A percentile compares a stretch with the other conserved stretches of the same genome.
Evolutionary conservation across 1,140 invertebrate species (phyloP).

Genomic region (Sesamia nonagrioides): DNA sequence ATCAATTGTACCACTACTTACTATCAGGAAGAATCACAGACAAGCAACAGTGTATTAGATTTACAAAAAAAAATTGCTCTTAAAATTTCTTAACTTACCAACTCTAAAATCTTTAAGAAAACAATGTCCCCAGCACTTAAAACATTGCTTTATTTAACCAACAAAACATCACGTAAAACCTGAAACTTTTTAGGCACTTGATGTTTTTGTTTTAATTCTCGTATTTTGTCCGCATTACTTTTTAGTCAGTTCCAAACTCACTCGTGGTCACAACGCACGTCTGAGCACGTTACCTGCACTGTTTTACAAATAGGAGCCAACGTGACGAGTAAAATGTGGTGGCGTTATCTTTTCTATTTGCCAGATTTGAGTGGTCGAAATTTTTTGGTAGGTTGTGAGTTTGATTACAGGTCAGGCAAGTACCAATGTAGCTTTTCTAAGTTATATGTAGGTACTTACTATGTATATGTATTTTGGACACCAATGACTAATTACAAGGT

Average conservation of each 20-base stretch:
- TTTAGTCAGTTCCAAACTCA: background rate
- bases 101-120: no score
- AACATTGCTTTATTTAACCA: no score
- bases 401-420: no score
- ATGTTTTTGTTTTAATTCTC: background rate
- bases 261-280: background rate
- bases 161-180: background rate
- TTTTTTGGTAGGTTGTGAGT: background rate
- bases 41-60: no score
- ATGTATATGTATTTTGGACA: no score
- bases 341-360: background rate
- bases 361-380: background rate
- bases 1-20: no score
- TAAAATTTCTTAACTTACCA: no score
- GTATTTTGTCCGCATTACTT: slow-evolving; percentile 1
- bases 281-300: slow-evolving; percentile 14
- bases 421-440: no score
- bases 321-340: background rate
- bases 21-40: no score
- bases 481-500: no score
- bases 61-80: no score
- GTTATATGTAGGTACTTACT: background rate
- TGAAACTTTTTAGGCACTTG: background rate
- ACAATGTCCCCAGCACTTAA: no score
- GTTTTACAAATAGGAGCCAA: slow-evolving; percentile 31